These are phyloP conservation scores for Apodemia duryi DNA, from an alignment of 2,888 invertebrate genomes.

Conservation along the genomic window DNA sequence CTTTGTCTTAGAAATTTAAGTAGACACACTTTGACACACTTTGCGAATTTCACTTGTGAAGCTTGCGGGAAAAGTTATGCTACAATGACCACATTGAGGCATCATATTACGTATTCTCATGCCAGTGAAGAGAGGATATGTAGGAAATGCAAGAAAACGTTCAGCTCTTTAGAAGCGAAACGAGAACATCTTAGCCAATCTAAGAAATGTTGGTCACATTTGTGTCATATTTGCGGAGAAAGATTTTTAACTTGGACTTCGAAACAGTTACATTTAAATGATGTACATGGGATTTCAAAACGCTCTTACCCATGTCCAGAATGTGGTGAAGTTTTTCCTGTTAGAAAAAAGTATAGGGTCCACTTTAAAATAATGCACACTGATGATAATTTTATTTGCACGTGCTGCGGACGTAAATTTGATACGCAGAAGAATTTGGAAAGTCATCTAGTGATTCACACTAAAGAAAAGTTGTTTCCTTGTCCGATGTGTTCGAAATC, in stretches of 20 bases:
- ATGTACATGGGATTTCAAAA: constrained; percentile 49
- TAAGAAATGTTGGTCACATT: constrained; percentile 55
- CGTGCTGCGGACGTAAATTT: constrained; percentile 60
- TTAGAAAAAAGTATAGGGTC: constrained; percentile 50
- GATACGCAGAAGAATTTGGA: constrained; percentile 52
- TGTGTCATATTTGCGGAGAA: constrained; percentile 57
- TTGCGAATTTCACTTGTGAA: constrained; percentile 60
- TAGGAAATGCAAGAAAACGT: constrained; percentile 57
- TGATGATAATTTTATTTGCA: constrained; percentile 56
- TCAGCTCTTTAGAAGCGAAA: constrained; percentile 49
- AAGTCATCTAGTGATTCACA: constrained; percentile 74
- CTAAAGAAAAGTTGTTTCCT: constrained; percentile 68
- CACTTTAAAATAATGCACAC: constrained; percentile 59
- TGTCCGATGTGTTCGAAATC: constrained; percentile 71
- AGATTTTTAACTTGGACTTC: constrained; percentile 52
- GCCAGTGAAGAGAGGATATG: constrained; percentile 51
- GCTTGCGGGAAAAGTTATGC: constrained; percentile 64
- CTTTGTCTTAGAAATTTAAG: constrained; percentile 55
- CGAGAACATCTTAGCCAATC: constrained; percentile 50
- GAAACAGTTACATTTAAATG: constrained; percentile 52
- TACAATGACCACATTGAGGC: constrained; percentile 51
- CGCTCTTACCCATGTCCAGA: constrained; percentile 54
- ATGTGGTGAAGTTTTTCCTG: constrained; percentile 49
- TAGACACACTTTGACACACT: constrained; percentile 61
- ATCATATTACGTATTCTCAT: constrained; percentile 55